phyloP scores from a whole-genome alignment of 2,888 invertebrate genomes.

The Andrena flavipes region DNA sequence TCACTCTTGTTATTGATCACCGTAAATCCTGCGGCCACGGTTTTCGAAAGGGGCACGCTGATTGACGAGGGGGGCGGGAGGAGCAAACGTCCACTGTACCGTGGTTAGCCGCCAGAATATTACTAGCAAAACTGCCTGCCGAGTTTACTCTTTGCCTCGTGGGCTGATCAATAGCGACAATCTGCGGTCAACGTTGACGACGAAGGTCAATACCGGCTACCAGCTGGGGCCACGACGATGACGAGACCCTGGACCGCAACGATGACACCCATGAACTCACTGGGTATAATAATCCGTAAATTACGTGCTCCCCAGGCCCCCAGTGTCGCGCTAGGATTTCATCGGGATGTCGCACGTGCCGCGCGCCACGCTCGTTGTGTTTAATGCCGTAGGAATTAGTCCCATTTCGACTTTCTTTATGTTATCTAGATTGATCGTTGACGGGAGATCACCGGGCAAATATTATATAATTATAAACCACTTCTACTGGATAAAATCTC shows the following conservation, averaged over 20 bases:
- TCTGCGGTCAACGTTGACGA: slow-evolving; percentile 52
- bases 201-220: slow-evolving; percentile 58
- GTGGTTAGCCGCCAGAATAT: slow-evolving; percentile 77
- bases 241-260: slow-evolving; percentile 48
- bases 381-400: not conserved
- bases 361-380: slow-evolving; percentile 1
- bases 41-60: slow-evolving; percentile 16
- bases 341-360: slow-evolving; percentile 9
- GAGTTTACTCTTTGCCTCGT: slow-evolving; percentile 62
- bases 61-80: slow-evolving; percentile 7
- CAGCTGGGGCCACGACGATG: slow-evolving; percentile 40
- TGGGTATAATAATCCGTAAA: slow-evolving; percentile 78
- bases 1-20: slow-evolving; percentile 73
- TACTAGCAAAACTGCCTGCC: slow-evolving; percentile 68
- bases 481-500: too few relatives aligned
- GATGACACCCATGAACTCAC: slow-evolving; percentile 64
- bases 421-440: too few relatives aligned
- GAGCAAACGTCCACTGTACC: slow-evolving; percentile 73
- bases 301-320: slow-evolving; percentile 74
- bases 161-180: slow-evolving; percentile 55
- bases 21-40: slow-evolving; percentile 56
- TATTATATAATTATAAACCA: too few relatives aligned
- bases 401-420: too few relatives aligned
- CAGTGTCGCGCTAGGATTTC: slow-evolving; percentile 42
- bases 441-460: too few relatives aligned